Evolutionary conservation across 2,888 invertebrate species (phyloP).

Genomic region (Apamea sordens): DNA sequence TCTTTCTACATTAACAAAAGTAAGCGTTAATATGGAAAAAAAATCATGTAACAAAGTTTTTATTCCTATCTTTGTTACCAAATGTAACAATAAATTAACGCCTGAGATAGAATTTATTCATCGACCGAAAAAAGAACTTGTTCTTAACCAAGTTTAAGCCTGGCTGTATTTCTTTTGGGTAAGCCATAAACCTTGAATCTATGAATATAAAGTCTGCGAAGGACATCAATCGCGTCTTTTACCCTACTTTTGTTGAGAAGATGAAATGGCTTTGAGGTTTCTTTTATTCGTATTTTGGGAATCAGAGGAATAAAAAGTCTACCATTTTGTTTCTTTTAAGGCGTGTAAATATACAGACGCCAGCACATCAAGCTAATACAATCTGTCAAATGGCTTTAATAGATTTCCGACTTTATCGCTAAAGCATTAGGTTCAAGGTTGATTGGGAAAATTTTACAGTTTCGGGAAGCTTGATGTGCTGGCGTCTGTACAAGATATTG

Average conservation of each 20-base stretch:
- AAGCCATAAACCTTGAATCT: conserved; percentile 54
- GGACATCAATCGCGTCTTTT: conserved; percentile 53
- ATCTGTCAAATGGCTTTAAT: too few relatives aligned
- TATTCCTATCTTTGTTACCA: neutral
- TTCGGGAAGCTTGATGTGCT: too few relatives aligned
- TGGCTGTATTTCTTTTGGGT: conserved; percentile 44
- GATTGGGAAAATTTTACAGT: too few relatives aligned
- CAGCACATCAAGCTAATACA: too few relatives aligned
- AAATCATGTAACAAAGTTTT: neutral
- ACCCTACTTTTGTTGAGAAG: conserved; percentile 36
- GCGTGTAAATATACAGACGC: neutral
- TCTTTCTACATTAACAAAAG: neutral
- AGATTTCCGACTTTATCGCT: too few relatives aligned
- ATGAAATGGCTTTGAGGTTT: conserved; percentile 43
- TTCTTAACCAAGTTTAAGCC: conserved; percentile 17
- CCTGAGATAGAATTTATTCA: neutral
- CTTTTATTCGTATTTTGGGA: conserved; percentile 39
- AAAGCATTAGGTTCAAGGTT: too few relatives aligned
- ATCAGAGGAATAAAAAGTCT: conserved; percentile 4
- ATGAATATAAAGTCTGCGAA: conserved; percentile 48
- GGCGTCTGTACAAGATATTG: too few relatives aligned
- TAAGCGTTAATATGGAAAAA: neutral
- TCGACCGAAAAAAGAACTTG: conserved; percentile 18
- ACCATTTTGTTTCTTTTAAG: neutral
- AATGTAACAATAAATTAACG: neutral